Evolutionary conservation across 2,113 vertebrate genomes (phyloP).

Genomic region (Vimba vimba): DNA sequence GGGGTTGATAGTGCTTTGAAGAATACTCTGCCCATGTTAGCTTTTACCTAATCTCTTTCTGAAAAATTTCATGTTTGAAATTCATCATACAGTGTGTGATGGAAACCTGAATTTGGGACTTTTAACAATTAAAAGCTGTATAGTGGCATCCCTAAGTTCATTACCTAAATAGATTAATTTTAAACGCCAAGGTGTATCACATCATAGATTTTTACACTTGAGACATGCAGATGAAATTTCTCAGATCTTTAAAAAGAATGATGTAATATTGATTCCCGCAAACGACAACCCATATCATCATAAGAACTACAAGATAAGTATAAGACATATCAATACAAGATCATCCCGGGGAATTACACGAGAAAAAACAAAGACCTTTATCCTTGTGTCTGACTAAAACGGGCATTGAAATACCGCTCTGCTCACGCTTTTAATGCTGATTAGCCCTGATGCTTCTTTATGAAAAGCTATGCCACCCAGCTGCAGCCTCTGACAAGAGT

Average conservation of each 20-base stretch:
- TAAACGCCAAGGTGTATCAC: background rate
- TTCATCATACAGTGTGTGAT: background rate
- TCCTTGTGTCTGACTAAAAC: constrained; percentile 42
- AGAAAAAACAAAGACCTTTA: constrained; percentile 30
- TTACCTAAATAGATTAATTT: background rate
- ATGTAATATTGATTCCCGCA: background rate
- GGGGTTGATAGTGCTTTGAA: constrained; percentile 41
- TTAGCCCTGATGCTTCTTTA: constrained; percentile 44
- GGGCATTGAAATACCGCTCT: constrained; percentile 44
- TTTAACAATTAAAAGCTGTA: background rate
- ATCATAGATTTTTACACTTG: background rate
- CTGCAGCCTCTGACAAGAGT: constrained; percentile 64
- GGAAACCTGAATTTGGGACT: background rate
- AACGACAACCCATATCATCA: background rate
- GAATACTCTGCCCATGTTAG: constrained; percentile 16
- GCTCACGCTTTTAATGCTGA: constrained; percentile 41
- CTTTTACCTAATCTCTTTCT: constrained; percentile 4
- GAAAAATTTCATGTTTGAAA: background rate
- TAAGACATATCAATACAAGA: background rate
- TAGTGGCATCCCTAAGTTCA: background rate
- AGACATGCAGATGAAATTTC: background rate
- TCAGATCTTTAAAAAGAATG: background rate
- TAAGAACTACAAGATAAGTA: background rate
- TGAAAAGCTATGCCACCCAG: constrained; percentile 57
- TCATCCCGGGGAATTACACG: constrained; percentile 1